Conservation (phyloP, 2,888 invertebrate species). For the Limnephilus marmoratus region DNA sequence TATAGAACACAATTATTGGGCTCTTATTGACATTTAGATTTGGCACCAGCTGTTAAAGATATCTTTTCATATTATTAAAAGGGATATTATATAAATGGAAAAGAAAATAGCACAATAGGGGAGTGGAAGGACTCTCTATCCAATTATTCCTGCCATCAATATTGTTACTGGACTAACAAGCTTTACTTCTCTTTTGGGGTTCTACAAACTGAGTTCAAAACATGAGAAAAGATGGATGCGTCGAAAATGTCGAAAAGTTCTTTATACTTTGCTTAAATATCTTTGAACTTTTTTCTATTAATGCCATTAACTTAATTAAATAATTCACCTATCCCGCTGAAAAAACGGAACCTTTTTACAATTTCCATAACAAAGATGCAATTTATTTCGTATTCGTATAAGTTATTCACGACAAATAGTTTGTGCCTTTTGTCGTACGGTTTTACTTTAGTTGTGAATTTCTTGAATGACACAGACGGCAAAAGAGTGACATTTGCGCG, state of each 20-base stretch:
- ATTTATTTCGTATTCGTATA: background rate
- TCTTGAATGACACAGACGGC: background rate
- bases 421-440: background rate
- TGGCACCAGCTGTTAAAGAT: constrained; percentile 56
- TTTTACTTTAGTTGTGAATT: background rate
- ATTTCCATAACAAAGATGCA: background rate
- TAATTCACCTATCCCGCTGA: background rate
- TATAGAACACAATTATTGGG: background rate
- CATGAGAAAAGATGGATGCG: background rate
- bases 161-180: constrained; percentile 61
- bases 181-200: constrained; percentile 43
- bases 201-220: background rate
- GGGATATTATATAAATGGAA: constrained; percentile 48
- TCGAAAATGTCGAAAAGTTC: background rate
- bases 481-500: constrained; percentile 36
- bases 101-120: constrained; percentile 45
- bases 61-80: constrained; percentile 39
- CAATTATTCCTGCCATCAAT: constrained; percentile 64
- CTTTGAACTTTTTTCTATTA: background rate
- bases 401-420: background rate
- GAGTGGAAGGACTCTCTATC: constrained; percentile 53
- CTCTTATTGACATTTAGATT: background rate
- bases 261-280: background rate
- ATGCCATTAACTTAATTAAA: background rate
- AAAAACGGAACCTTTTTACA: background rate